Evolutionary conservation across 1,140 invertebrate species (phyloP).

Genomic region (Liolophura sinensis): DNA sequence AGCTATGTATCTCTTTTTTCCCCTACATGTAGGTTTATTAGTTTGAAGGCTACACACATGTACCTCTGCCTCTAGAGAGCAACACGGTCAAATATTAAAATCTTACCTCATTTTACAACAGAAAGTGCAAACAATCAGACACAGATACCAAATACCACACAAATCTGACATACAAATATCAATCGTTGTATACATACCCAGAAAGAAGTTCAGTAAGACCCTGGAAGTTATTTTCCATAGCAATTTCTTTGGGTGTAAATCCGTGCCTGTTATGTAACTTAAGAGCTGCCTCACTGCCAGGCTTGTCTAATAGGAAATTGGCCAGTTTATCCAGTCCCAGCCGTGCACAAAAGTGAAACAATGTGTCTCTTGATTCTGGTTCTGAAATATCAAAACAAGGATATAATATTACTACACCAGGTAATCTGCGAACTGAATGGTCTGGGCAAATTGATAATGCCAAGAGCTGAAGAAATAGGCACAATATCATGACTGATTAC

Average conservation of each 20-base stretch:
- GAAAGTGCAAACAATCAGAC: background rate
- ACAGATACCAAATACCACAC: background rate
- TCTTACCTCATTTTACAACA: no score
- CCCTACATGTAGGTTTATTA: no score
- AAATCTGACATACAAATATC: constrained; percentile 3
- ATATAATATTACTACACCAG: background rate
- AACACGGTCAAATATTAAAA: no score
- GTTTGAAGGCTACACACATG: no score
- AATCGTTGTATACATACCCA: constrained; percentile 54
- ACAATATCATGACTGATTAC: no score
- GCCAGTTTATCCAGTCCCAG: constrained; percentile 45
- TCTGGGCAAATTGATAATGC: no score
- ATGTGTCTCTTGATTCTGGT: constrained; percentile 30
- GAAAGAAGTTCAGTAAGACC: constrained; percentile 40
- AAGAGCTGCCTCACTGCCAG: constrained; percentile 38
- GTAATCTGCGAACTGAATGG: no score
- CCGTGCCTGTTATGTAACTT: constrained; percentile 40
- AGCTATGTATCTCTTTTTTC: no score
- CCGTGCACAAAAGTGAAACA: constrained; percentile 49
- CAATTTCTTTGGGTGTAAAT: constrained; percentile 40
- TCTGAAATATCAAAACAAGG: constrained; percentile 7
- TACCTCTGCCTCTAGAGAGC: no score
- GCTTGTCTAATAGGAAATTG: constrained; percentile 38
- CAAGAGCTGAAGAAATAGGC: no score
- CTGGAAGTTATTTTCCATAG: constrained; percentile 38